phyloP scores from a whole-genome alignment of 2,113 vertebrate genomes.

The Scolopax mira region DNA sequence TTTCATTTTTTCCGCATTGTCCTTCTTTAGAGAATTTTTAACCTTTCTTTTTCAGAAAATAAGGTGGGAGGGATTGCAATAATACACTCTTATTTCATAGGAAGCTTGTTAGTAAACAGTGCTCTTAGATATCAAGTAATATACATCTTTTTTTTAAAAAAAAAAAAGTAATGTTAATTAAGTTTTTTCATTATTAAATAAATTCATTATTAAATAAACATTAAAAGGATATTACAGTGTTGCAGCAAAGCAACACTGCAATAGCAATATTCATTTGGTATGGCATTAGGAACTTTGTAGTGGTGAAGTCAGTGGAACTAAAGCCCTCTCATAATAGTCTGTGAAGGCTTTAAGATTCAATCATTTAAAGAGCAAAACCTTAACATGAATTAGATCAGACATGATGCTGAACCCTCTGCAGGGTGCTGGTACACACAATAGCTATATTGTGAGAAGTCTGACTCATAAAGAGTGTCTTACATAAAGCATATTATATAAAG shows the following conservation, averaged over 20 bases:
- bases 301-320: background rate
- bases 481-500: slow-evolving; percentile 36
- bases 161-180: background rate
- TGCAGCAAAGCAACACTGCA: no score
- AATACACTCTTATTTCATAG: background rate
- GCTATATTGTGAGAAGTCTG: slow-evolving; percentile 32
- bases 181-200: background rate
- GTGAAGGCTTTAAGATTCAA: background rate
- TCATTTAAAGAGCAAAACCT: background rate
- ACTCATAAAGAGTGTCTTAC: slow-evolving; percentile 30
- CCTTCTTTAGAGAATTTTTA: background rate
- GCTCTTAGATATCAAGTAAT: background rate
- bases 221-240: background rate
- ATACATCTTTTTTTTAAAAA: background rate
- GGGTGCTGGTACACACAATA: background rate
- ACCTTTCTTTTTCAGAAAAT: background rate
- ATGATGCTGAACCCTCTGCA: background rate
- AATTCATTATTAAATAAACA: background rate
- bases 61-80: background rate
- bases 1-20: background rate
- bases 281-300: background rate
- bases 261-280: background rate
- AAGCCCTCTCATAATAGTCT: background rate
- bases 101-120: background rate
- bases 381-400: background rate